Evolutionary conservation across 2,888 invertebrate genomes (phyloP), one percentile per base, ranked within the genome.

Genomic region (Epinotia demarniana): DNA sequence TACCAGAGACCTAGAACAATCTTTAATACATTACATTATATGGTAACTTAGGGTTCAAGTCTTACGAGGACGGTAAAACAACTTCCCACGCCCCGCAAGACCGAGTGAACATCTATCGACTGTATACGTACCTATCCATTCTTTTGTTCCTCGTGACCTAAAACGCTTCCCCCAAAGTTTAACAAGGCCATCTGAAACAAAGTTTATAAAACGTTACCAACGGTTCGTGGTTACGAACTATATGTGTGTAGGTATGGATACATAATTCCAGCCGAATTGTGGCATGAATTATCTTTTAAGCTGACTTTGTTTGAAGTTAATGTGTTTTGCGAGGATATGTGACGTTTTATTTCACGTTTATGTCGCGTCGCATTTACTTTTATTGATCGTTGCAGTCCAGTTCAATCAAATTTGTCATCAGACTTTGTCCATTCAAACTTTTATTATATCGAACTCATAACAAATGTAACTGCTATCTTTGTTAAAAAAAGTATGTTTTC

Each of bases 311-410:
- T 88, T 85, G 84, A 87, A 87, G 81, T 88, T 88, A 84, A 74
- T 74, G 85, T 85, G 84, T 82, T 86, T 80, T 87, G 83, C 81
- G 84, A 85, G 84, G 60, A 84, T 69, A 71, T 77, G 72, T 77
- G 78, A 87, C 84, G 84, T 84, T 89, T 88, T 87, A 87, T 88
- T 89, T 89, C 85, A 88, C 85, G 86, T 87, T 88, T 86, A 88
- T 84, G 87, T 87, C 81, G 80, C 79, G 81, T 77, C 83, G 81
- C 81, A 79, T 80, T 82, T 85, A 84, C 84, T 85, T 87, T 87
- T 86, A 89, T 88, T 78, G 85, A 72, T 70, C 73, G 60, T 70
- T 61, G 11, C 64, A 60, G 74, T 66, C 67, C 61, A 49, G 46
- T 27, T 71, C 75, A 67, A 67, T 72, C 72, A 43, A 66, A 66